phyloP scores from a whole-genome alignment of 2,113 vertebrate genomes.

The Spizaetus ornatus region DNA sequence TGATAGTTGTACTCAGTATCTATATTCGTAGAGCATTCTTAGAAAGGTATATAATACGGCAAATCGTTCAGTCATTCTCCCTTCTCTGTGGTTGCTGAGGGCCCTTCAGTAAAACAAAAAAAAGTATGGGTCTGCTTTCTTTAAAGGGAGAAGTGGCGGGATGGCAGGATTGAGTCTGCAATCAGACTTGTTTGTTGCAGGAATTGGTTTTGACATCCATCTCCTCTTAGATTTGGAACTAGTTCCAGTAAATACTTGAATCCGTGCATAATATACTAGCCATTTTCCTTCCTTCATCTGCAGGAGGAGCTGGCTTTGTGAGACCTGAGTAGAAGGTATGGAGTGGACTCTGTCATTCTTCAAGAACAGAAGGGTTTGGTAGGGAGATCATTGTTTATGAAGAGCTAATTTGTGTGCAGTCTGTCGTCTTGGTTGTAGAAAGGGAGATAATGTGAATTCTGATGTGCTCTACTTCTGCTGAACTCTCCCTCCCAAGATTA shows the following conservation, averaged over 20 bases:
- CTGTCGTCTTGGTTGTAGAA: neutral
- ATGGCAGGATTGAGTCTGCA: neutral
- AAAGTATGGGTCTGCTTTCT: neutral
- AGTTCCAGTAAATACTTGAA: neutral
- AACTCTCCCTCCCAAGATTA: neutral
- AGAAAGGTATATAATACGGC: neutral
- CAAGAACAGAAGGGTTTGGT: neutral
- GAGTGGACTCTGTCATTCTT: neutral
- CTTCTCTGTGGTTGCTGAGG: neutral
- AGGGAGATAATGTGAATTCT: neutral
- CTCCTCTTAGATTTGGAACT: neutral
- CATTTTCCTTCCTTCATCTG: neutral
- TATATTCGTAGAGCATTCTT: neutral
- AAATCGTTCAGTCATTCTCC: neutral
- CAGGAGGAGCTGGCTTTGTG: neutral
- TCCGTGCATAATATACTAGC: neutral
- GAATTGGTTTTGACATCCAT: neutral
- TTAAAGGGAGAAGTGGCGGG: neutral
- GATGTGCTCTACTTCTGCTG: neutral
- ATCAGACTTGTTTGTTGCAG: neutral
- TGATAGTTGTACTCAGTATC: neutral
- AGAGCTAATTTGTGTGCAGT: neutral
- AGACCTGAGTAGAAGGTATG: neutral
- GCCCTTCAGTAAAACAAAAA: neutral
- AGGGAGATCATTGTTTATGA: neutral